Conservation (phyloP, 2,888 invertebrate genomes). For the Troides oblongomaculatus region DNA sequence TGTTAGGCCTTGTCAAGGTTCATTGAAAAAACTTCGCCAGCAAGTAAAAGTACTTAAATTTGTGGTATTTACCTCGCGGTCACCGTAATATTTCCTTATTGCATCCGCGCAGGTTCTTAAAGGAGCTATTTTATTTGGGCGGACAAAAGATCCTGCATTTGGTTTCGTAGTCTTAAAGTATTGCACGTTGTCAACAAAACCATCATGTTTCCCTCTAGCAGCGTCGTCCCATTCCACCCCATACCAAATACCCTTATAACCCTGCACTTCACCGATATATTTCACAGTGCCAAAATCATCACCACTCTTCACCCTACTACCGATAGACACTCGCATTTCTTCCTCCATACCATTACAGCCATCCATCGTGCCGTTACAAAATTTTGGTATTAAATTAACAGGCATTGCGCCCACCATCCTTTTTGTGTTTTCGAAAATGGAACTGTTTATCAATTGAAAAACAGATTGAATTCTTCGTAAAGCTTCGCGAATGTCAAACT, state of each 20-base stretch:
- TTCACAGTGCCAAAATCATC: slow-evolving; percentile 80
- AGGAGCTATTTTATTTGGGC: slow-evolving; percentile 88
- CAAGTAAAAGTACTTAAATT: slow-evolving; percentile 1
- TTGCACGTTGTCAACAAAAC: slow-evolving; percentile 87
- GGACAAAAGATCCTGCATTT: slow-evolving; percentile 94
- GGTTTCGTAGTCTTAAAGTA: slow-evolving; percentile 89
- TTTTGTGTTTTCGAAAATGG: slow-evolving; percentile 69
- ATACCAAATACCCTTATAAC: slow-evolving; percentile 88
- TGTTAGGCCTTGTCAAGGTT: slow-evolving; percentile 38
- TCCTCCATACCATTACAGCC: slow-evolving; percentile 73
- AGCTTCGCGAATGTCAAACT: slow-evolving; percentile 46
- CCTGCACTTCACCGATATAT: slow-evolving; percentile 87
- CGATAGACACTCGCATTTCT: slow-evolving; percentile 71
- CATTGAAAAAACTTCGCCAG: not conserved
- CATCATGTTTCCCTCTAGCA: slow-evolving; percentile 94
- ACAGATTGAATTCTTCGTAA: slow-evolving; percentile 61
- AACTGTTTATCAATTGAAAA: slow-evolving; percentile 71
- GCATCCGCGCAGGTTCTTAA: slow-evolving; percentile 87
- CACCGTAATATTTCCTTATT: slow-evolving; percentile 78
- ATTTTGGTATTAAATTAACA: slow-evolving; percentile 77
- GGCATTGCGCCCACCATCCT: slow-evolving; percentile 80
- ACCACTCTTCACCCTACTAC: slow-evolving; percentile 66
- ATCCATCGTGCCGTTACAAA: slow-evolving; percentile 74
- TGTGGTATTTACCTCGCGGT: slow-evolving; percentile 60
- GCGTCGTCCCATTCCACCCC: slow-evolving; percentile 99